Conservation (phyloP, 2,888 invertebrate genomes). For the Hypomecis atomaria region DNA sequence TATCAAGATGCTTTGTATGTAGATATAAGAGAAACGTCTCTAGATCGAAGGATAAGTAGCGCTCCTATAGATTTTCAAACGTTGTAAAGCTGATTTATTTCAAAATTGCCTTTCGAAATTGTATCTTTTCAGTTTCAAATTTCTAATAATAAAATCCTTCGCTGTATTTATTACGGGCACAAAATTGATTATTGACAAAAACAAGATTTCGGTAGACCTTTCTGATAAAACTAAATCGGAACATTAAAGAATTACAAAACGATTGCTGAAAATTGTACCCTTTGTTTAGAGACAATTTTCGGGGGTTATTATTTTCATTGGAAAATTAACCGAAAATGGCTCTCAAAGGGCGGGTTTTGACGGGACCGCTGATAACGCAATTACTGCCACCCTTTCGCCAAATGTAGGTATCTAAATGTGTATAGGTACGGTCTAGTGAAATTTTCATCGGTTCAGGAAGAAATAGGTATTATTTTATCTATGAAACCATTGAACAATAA, state of each 20-base stretch:
- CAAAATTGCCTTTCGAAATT: no score
- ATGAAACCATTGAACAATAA: no score
- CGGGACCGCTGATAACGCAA: constrained; percentile 27
- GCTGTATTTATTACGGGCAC: no score
- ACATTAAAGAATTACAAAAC: constrained; percentile 27
- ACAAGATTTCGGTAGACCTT: neutral
- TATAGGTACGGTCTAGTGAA: neutral
- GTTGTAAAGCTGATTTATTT: no score
- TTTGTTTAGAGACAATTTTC: constrained; percentile 28
- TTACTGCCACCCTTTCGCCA: constrained; percentile 17
- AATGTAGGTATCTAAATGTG: constrained; percentile 6
- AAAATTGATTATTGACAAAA: neutral
- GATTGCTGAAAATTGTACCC: constrained; percentile 25
- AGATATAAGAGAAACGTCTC: no score
- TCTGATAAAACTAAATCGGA: constrained; percentile 23
- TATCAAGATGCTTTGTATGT: no score
- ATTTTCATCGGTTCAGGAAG: neutral
- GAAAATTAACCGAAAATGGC: constrained; percentile 28
- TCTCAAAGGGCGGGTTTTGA: constrained; percentile 11
- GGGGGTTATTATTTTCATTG: constrained; percentile 31
- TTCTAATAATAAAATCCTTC: no score
- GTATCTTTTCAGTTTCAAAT: no score
- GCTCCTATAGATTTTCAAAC: no score
- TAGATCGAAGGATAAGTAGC: no score
- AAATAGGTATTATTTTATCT: neutral